Percentiles rank a stretch among this genome's conserved stretches.
These are phyloP conservation scores for Siderastrea radians DNA, from an alignment of 92 coral and sea anemone species.

Conservation along the genomic window DNA sequence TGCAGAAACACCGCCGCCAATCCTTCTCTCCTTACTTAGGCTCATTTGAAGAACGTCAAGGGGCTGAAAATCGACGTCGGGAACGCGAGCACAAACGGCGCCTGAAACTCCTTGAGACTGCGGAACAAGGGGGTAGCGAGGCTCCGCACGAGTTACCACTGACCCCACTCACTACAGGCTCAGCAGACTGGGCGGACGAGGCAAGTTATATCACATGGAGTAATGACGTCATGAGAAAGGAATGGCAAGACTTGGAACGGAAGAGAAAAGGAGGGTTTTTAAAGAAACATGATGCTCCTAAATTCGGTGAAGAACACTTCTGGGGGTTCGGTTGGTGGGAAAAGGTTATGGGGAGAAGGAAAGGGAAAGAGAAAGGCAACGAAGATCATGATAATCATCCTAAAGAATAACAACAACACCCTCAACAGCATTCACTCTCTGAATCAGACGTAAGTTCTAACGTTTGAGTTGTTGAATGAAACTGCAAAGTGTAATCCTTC, in stretches of 20 bases:
- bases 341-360: conserved; percentile 65
- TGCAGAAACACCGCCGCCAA: conserved; percentile 71
- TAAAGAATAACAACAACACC: background rate
- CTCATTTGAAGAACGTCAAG: conserved; percentile 66
- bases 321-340: conserved; percentile 97
- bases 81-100: conserved; percentile 78
- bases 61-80: conserved; percentile 72
- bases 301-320: conserved; percentile 82
- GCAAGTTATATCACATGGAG: conserved; percentile 87
- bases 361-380: conserved; percentile 1
- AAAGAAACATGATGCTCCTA: conserved; percentile 62
- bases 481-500: no score
- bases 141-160: conserved; percentile 70
- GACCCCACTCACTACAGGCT: conserved; percentile 75
- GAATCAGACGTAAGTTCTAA: background rate
- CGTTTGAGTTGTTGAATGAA: background rate
- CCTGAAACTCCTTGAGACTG: conserved; percentile 47
- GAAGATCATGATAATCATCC: conserved; percentile 8
- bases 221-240: conserved; percentile 87
- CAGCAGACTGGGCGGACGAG: conserved; percentile 91
- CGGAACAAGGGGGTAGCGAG: conserved; percentile 43
- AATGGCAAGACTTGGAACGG: conserved; percentile 72
- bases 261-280: conserved; percentile 50
- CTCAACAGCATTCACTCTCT: background rate
- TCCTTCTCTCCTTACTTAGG: conserved; percentile 80